These are phyloP conservation scores for Cyprinodon tularosa DNA, from an alignment of 2,113 vertebrate genomes.

Conservation along the genomic window DNA sequence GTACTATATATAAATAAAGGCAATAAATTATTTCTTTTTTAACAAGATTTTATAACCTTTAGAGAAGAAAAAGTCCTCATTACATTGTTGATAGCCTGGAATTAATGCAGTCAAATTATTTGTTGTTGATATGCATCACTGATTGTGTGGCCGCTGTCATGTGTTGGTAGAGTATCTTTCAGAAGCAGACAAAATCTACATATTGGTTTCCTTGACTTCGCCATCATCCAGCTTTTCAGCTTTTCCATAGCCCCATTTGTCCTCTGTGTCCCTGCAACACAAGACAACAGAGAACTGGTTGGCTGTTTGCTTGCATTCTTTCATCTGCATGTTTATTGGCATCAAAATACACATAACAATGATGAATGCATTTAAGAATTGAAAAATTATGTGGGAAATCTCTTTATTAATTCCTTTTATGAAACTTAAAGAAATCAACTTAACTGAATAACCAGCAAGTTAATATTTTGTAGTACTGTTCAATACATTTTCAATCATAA, in stretches of 20 bases:
- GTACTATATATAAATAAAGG: background rate
- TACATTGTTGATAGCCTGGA: background rate
- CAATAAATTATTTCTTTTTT: background rate
- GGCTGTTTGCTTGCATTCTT: background rate
- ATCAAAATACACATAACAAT: background rate
- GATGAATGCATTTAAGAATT: background rate
- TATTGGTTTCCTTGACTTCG: background rate
- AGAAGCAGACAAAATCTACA: background rate
- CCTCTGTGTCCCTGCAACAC: conserved; percentile 1
- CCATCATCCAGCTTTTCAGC: background rate
- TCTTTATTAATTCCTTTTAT: background rate
- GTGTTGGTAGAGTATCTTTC: background rate
- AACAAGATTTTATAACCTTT: too few relatives aligned
- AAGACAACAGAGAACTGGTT: background rate
- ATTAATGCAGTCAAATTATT: background rate
- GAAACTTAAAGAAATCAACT: background rate
- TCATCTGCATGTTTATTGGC: background rate
- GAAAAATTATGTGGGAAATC: background rate
- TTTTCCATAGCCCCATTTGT: background rate
- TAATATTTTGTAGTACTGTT: background rate
- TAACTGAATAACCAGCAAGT: background rate
- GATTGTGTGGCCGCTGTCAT: background rate
- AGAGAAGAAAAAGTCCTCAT: background rate
- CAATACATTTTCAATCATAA: background rate
- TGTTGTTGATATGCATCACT: background rate